Percentiles rank a stretch among this genome's conserved stretches.
Evolutionary conservation across 2,888 invertebrate species (phyloP).

Genomic region (Keiferia lycopersicella): DNA sequence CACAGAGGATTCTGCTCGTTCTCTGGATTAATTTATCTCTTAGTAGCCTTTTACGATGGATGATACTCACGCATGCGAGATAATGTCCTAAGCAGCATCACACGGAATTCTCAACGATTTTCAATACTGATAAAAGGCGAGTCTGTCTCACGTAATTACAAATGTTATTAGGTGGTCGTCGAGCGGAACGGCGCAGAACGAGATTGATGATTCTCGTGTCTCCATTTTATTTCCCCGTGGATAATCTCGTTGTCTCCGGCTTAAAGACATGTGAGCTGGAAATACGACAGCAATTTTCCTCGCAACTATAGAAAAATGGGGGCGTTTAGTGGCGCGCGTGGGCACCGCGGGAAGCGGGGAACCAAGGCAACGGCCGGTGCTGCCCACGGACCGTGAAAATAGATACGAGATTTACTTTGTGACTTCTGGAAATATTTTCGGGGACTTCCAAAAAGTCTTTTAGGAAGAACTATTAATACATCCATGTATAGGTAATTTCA

Average conservation of each 20-base stretch:
- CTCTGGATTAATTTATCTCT: no score
- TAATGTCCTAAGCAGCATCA: no score
- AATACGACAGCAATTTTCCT: slow-evolving; percentile 78
- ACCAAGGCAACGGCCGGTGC: background rate
- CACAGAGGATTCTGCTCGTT: no score
- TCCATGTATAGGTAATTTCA: background rate
- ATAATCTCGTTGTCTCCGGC: slow-evolving; percentile 78
- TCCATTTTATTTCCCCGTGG: slow-evolving; percentile 75
- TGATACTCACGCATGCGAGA: no score
- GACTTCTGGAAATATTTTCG: background rate
- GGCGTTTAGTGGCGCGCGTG: slow-evolving; percentile 70
- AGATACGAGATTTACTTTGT: background rate
- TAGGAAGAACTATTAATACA: background rate
- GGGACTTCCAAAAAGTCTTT: background rate
- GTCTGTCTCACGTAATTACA: slow-evolving; percentile 25
- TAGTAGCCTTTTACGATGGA: no score
- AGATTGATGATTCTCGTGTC: slow-evolving; percentile 76
- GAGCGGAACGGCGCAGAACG: slow-evolving; percentile 51
- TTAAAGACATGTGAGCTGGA: slow-evolving; percentile 78
- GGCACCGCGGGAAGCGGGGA: slow-evolving; percentile 29
- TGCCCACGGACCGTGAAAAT: background rate
- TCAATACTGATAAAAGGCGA: background rate
- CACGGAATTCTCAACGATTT: background rate
- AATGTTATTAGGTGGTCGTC: slow-evolving; percentile 43
- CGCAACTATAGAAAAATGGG: slow-evolving; percentile 77